Base-by-base conservation (phyloP, 2,888 invertebrate genomes). In the Gibbula magus region DNA sequence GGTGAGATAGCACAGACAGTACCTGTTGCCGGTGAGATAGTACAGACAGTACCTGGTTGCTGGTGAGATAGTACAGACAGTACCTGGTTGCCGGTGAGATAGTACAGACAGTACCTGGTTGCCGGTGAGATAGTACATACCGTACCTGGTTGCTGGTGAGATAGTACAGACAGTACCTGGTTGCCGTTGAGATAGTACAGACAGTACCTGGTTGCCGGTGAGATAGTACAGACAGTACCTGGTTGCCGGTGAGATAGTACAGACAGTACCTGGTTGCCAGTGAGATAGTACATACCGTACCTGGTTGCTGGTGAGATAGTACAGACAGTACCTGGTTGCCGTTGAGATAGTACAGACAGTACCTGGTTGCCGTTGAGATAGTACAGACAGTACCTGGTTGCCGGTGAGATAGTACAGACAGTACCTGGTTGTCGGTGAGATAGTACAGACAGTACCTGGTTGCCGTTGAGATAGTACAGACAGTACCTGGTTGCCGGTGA, bases 401-500 rank as follows among this genome's bases (percentile, higher is more conserved):
- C 70, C 70, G n/a, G 70, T 70, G 32, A 70, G 39, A 20, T 35
- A 70, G 35, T 70, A 70, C 51, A 32, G 53, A 29, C n/a, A n/a
- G 35, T 35, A 5, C 4, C 35, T 35, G 35, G 35, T 35, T 35
- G 35, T 7, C 35, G 4, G 35, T 35, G 35, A 35, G 35, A 35
- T 3, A 35, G 35, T 5, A 5, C 4, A 35, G 35, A 35, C 35
- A 35, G 45, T 79, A 85, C 84, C 78, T 81, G 80, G 22, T 81
- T 81, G 13, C 82, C 83, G 16, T 81, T 52, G 25, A 84, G 39
- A 2, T 82, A 79, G 79, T 83, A 85, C 32, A 82, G 54, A 35
- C 56, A 20, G 56, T 53, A 45, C 16, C 5, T 75, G 45, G 35
- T 45, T 35, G 35, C 35, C 35, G 7, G 35, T 35, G 35, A 35